Percentiles rank a stretch among this genome's conserved stretches.
Conservation (phyloP, 2,888 invertebrate species). For the Nasonovia ribisnigri region DNA sequence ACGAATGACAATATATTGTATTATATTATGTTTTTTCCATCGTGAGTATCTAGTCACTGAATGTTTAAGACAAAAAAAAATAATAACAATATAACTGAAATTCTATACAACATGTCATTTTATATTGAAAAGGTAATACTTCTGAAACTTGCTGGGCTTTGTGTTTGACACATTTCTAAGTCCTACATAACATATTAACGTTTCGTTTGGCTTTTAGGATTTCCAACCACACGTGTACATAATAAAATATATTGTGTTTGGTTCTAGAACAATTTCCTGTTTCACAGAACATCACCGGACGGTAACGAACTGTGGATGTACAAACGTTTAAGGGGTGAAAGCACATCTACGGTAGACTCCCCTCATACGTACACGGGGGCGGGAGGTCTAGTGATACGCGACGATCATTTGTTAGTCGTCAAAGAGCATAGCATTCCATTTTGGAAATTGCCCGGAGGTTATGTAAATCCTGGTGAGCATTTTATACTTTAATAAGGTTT, state of each 20-base stretch:
- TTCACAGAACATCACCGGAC: slow-evolving; percentile 83
- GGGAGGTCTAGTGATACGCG: slow-evolving; percentile 85
- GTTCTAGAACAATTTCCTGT: slow-evolving; percentile 82
- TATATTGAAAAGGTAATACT: slow-evolving; percentile 55
- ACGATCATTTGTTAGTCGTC: slow-evolving; percentile 84
- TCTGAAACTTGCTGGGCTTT: slow-evolving; percentile 47
- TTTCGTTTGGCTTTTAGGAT: slow-evolving; percentile 48
- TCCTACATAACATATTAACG: slow-evolving; percentile 39
- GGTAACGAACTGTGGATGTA: slow-evolving; percentile 84
- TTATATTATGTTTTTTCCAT: neutral
- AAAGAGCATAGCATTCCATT: slow-evolving; percentile 77
- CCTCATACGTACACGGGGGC: slow-evolving; percentile 89
- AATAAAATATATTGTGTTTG: slow-evolving; percentile 65
- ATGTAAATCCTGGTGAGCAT: slow-evolving; percentile 76
- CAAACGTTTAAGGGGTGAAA: slow-evolving; percentile 81
- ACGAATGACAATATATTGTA: neutral
- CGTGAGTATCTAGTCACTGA: neutral
- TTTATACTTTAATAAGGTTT: neutral
- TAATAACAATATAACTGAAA: slow-evolving; percentile 17
- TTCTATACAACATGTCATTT: slow-evolving; percentile 35
- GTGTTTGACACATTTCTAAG: slow-evolving; percentile 48
- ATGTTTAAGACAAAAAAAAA: slow-evolving; percentile 22
- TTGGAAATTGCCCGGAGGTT: slow-evolving; percentile 95
- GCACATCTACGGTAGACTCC: slow-evolving; percentile 77
- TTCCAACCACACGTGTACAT: slow-evolving; percentile 36